Evolutionary conservation across 2,797 vertebrate genomes (phyloP).

Genomic region (Etheostoma perlongum): DNA sequence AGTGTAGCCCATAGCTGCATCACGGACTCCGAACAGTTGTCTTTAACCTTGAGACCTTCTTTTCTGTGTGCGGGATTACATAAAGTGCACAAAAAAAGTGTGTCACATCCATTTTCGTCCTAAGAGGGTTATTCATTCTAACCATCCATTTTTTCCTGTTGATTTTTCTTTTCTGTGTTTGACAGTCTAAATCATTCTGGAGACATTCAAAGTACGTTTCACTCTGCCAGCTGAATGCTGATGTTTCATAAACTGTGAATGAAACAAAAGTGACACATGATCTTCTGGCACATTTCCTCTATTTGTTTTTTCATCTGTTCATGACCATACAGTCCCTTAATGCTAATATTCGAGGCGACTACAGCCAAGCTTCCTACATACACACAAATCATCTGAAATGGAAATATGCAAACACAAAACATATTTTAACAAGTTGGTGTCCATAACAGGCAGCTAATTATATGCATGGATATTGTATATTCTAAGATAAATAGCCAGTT

Average conservation of each 20-base stretch:
- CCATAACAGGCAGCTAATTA: background rate
- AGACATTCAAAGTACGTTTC: slow-evolving; percentile 21
- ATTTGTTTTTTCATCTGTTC: background rate
- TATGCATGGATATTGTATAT: background rate
- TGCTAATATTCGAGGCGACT: background rate
- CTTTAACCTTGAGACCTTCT: slow-evolving; percentile 44
- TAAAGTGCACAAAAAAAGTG: background rate
- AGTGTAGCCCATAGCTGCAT: slow-evolving; percentile 33
- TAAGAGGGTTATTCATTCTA: background rate
- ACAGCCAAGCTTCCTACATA: background rate
- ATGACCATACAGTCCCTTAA: slow-evolving; percentile 1
- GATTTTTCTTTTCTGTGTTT: background rate
- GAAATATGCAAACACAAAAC: background rate
- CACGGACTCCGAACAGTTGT: slow-evolving; percentile 31
- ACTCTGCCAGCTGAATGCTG: slow-evolving; percentile 35
- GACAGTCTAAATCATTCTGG: slow-evolving; percentile 2
- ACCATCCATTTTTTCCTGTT: slow-evolving; percentile 7
- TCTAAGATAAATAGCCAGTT: background rate
- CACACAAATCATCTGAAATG: background rate
- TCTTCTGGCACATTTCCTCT: slow-evolving; percentile 24
- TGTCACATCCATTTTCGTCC: slow-evolving; percentile 9
- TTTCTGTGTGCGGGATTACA: slow-evolving; percentile 4
- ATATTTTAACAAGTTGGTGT: slow-evolving; percentile 3
- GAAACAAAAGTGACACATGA: slow-evolving; percentile 38
- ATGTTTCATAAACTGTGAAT: slow-evolving; percentile 40